Conservation (phyloP, 2,113 vertebrate genomes). For the Hydrolagus affinis region DNA sequence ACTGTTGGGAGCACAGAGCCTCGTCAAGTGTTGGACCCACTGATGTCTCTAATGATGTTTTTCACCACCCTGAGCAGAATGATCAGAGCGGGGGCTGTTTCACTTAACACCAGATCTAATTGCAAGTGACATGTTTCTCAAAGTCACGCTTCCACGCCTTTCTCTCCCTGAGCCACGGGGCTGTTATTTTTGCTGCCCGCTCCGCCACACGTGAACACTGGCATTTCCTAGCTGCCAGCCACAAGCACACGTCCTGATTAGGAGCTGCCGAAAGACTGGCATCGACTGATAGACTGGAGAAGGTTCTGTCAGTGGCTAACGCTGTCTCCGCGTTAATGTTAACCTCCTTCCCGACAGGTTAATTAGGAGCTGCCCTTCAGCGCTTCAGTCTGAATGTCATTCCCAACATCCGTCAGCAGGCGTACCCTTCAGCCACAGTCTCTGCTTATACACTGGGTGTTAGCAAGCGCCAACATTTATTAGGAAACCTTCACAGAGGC, state of each 20-base stretch:
- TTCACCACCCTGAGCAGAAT: neutral
- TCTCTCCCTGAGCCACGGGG: neutral
- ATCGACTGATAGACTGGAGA: neutral
- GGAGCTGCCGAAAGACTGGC: neutral
- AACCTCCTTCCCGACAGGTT: neutral
- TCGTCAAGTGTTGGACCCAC: too few species aligned
- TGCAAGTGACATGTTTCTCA: constrained; percentile 2
- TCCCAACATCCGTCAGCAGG: neutral
- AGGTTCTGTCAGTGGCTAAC: too few species aligned
- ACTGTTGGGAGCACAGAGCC: too few species aligned
- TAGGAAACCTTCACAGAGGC: neutral
- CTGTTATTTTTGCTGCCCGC: neutral
- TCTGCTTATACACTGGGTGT: neutral
- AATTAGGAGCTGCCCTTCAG: too few species aligned
- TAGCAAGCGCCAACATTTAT: neutral
- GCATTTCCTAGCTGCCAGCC: neutral
- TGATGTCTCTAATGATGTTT: neutral
- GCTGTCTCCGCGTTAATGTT: too few species aligned
- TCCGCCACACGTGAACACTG: too few species aligned
- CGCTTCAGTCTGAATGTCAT: neutral
- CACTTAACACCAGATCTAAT: constrained; percentile 1
- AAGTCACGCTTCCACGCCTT: neutral
- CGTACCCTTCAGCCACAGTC: neutral
- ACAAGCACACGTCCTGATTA: neutral
- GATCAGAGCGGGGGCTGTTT: neutral